Evolutionary conservation across 2,888 invertebrate species (phyloP).

Genomic region (Teinopalpus imperialis): DNA sequence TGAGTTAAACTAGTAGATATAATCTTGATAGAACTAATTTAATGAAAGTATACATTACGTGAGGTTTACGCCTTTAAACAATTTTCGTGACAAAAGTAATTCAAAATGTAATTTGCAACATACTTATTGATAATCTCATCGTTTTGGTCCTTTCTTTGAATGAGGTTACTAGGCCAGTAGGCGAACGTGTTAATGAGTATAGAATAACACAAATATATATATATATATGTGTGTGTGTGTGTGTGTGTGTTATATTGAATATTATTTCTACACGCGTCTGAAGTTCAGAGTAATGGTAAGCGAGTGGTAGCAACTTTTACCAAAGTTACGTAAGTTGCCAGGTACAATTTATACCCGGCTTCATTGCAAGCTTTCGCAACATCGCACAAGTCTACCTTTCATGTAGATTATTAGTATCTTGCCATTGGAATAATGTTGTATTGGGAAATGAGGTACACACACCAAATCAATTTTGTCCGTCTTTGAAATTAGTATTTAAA

Average conservation of each 20-base stretch:
- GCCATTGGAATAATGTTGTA: no score
- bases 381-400: slow-evolving; percentile 51
- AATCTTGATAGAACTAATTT: no score
- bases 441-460: no score
- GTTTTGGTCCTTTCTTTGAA: slow-evolving; percentile 10
- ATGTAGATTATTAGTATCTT: slow-evolving; percentile 28
- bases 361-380: slow-evolving; percentile 75
- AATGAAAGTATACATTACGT: no score
- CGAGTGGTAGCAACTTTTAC: slow-evolving; percentile 75
- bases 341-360: slow-evolving; percentile 75
- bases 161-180: slow-evolving; percentile 11
- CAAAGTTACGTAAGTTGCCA: slow-evolving; percentile 70
- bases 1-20: no score
- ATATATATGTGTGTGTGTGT: no score
- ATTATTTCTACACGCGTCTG: neutral
- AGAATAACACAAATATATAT: neutral
- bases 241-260: neutral
- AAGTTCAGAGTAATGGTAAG: slow-evolving; percentile 56
- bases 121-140: no score
- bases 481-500: no score
- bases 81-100: no score
- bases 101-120: no score
- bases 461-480: no score
- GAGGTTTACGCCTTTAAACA: no score
- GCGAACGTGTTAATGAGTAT: slow-evolving; percentile 3